Conservation (phyloP, 2,797 vertebrate genomes). For the Leuciscus waleckii region DNA sequence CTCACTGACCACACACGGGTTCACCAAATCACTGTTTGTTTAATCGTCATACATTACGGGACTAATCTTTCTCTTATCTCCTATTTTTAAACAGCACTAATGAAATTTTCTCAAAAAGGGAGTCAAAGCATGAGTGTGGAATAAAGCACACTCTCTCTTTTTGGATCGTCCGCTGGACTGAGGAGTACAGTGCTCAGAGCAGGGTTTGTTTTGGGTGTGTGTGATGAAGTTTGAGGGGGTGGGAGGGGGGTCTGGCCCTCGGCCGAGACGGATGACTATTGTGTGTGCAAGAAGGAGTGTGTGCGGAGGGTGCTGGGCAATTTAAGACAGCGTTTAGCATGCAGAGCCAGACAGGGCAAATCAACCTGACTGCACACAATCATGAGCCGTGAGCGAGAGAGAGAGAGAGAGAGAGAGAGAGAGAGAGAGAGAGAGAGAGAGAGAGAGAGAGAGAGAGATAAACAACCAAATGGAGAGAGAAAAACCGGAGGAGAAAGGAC, state of each 20-base stretch:
- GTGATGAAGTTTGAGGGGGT: conserved; percentile 34
- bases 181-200: conserved; percentile 20
- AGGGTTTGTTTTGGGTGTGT: conserved; percentile 46
- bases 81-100: conserved; percentile 8
- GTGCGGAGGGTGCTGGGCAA: conserved; percentile 57
- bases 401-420: conserved; percentile 24
- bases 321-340: conserved; percentile 64
- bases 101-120: not conserved
- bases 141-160: not conserved
- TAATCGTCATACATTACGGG: conserved; percentile 19
- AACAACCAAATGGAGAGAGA: conserved; percentile 16
- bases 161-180: conserved; percentile 5
- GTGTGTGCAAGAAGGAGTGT: conserved; percentile 56
- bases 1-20: conserved; percentile 52
- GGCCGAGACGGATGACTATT: conserved; percentile 52
- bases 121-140: conserved; percentile 7
- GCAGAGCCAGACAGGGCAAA: conserved; percentile 62
- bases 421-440: conserved; percentile 27
- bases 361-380: conserved; percentile 59
- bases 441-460: conserved; percentile 11
- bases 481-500: conserved; percentile 10
- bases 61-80: conserved; percentile 31
- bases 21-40: conserved; percentile 27
- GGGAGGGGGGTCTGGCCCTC: conserved; percentile 47
- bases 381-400: conserved; percentile 17